These are phyloP conservation scores for Neodontobutis hainanensis DNA, from an alignment of 2,113 vertebrate genomes.

Conservation along the genomic window DNA sequence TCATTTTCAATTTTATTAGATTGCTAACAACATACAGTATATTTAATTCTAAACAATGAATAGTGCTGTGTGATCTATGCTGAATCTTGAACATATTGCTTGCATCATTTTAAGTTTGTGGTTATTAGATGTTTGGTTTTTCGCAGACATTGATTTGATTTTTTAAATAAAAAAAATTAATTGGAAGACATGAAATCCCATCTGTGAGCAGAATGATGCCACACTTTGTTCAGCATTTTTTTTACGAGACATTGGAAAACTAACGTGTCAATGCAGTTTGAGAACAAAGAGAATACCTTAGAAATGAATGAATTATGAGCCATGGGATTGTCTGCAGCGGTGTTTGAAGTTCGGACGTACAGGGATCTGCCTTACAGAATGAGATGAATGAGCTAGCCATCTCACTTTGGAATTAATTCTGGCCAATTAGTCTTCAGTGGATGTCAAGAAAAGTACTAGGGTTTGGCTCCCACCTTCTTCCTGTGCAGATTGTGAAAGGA, in stretches of 20 bases:
- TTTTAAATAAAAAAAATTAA: conserved; percentile 5
- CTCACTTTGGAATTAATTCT: conserved; percentile 27
- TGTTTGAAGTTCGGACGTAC: conserved; percentile 52
- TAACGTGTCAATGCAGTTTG: conserved; percentile 31
- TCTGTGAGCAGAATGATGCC: conserved; percentile 23
- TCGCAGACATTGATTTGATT: conserved; percentile 1
- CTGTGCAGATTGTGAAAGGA: background rate
- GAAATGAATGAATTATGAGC: conserved; percentile 58
- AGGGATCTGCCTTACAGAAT: conserved; percentile 34
- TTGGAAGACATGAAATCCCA: conserved; percentile 16
- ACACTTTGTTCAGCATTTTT: conserved; percentile 46
- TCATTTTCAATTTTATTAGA: background rate
- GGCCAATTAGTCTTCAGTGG: conserved; percentile 9
- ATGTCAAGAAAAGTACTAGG: background rate
- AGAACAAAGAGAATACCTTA: conserved; percentile 65
- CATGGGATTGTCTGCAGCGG: conserved; percentile 28
- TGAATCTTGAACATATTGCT: background rate
- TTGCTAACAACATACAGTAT: background rate
- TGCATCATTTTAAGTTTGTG: background rate
- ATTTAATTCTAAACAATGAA: too few species aligned
- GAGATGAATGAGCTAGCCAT: conserved; percentile 16
- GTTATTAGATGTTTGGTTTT: background rate
- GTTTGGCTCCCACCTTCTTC: background rate
- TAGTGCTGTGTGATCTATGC: too few species aligned
- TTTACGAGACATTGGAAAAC: conserved; percentile 33